A percentile compares a stretch with the other conserved stretches of the same genome.
phyloP scores from a whole-genome alignment of 2,113 vertebrate species.

The Ovis canadensis region DNA sequence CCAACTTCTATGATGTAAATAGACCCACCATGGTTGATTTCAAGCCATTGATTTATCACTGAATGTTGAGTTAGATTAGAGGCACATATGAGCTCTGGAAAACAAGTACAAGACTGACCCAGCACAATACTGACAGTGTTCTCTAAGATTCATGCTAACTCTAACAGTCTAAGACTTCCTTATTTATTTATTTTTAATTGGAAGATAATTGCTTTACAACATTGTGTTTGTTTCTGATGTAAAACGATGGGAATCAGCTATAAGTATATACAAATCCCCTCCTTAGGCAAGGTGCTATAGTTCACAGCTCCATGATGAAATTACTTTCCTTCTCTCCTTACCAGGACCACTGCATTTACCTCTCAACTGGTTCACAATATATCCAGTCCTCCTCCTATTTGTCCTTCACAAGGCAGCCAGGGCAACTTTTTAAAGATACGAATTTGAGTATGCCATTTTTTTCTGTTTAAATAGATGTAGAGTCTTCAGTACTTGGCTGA shows the following conservation, averaged over 20 bases:
- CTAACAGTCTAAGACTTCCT: not conserved
- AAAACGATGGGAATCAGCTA: not conserved
- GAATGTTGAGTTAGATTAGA: not conserved
- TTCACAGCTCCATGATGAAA: not conserved
- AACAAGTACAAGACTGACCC: not conserved
- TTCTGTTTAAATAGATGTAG: not conserved
- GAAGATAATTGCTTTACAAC: not conserved
- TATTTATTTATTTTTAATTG: not conserved
- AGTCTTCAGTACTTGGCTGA: not conserved
- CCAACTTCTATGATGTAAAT: not conserved
- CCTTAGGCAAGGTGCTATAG: not conserved
- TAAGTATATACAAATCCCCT: not conserved
- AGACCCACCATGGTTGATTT: not conserved
- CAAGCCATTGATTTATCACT: not conserved
- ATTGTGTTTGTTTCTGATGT: not conserved
- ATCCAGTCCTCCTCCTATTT: not conserved
- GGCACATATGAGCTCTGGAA: not conserved
- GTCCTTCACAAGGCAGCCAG: not conserved
- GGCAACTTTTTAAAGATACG: not conserved
- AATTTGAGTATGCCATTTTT: not conserved
- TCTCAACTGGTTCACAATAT: not conserved
- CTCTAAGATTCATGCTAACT: not conserved
- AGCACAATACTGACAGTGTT: not conserved
- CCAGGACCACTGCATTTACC: not conserved
- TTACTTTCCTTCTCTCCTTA: not conserved